Percentiles rank a stretch among this genome's conserved stretches.
phyloP scores from a whole-genome alignment of 2,888 invertebrate genomes.

The Conops quadrifasciatus region DNA sequence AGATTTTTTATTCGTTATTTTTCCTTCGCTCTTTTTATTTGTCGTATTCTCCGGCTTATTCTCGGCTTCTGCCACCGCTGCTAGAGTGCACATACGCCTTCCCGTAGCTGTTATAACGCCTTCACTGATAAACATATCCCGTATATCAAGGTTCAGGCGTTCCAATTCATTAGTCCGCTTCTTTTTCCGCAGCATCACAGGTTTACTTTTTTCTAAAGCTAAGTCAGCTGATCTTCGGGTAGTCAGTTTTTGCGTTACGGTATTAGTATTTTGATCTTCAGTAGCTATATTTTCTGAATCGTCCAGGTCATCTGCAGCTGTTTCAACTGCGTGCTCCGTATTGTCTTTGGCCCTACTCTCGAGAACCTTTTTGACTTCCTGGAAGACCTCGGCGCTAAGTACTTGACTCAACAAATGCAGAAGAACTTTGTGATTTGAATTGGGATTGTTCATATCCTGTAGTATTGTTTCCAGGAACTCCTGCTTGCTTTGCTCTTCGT shows the following conservation, averaged over 20 bases:
- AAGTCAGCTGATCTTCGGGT: not conserved
- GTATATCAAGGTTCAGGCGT: constrained; percentile 72
- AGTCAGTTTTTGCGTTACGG: not conserved
- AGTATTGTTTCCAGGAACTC: constrained; percentile 51
- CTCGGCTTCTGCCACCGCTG: constrained; percentile 55
- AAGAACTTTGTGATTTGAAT: constrained; percentile 48
- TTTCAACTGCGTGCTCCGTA: not conserved
- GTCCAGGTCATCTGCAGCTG: constrained; percentile 11
- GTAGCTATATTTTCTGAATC: constrained; percentile 1
- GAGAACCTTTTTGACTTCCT: constrained; percentile 50
- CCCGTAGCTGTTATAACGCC: constrained; percentile 71
- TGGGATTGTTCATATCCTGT: constrained; percentile 51
- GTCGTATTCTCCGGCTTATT: constrained; percentile 19
- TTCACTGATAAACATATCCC: constrained; percentile 72
- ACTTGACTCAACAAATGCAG: constrained; percentile 51
- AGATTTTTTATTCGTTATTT: not conserved
- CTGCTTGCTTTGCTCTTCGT: constrained; percentile 47
- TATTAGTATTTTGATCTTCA: not conserved
- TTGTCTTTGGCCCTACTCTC: constrained; percentile 37
- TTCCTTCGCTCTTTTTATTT: not conserved
- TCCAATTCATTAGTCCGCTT: constrained; percentile 67
- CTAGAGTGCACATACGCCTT: constrained; percentile 69
- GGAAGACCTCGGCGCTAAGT: constrained; percentile 50
- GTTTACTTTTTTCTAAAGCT: constrained; percentile 1
- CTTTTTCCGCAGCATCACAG: constrained; percentile 25